Evolutionary conservation across 2,797 vertebrate genomes (phyloP).

Genomic region (Thamnophis elegans): DNA sequence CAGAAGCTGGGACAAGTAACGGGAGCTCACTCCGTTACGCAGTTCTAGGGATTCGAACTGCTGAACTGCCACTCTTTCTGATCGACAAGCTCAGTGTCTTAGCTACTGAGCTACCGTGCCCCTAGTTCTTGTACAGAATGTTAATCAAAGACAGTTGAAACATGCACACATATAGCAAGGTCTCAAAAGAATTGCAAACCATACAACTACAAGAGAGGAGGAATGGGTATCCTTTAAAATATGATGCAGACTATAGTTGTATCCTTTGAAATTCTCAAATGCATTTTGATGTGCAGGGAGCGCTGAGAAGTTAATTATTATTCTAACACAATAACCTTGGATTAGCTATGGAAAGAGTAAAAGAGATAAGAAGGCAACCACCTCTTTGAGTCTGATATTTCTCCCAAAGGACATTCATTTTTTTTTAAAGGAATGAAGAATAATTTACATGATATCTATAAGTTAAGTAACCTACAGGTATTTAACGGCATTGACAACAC

Average conservation of each 20-base stretch:
- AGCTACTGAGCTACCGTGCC: no score
- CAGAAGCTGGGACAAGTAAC: no score
- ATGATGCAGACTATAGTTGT: not conserved
- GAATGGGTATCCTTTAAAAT: not conserved
- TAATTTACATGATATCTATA: not conserved
- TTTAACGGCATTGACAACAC: not conserved
- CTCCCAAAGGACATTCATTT: not conserved
- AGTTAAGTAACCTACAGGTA: not conserved
- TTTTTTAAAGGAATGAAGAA: not conserved
- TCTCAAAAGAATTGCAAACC: not conserved
- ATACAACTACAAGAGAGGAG: not conserved
- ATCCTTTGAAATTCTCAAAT: not conserved
- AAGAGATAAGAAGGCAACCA: not conserved
- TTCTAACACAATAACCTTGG: not conserved
- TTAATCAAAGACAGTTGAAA: not conserved
- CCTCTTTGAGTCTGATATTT: not conserved
- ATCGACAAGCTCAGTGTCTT: no score
- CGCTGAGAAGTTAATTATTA: not conserved
- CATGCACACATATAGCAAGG: not conserved
- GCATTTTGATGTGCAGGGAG: not conserved
- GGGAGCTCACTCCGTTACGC: no score
- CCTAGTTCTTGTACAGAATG: not conserved
- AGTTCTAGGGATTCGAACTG: no score
- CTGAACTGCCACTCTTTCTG: no score
- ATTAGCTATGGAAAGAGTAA: not conserved